Percentiles rank a stretch among this genome's conserved stretches.
phyloP scores from a whole-genome alignment of 2,113 vertebrate genomes.

The Chloropsis cyanopogon region DNA sequence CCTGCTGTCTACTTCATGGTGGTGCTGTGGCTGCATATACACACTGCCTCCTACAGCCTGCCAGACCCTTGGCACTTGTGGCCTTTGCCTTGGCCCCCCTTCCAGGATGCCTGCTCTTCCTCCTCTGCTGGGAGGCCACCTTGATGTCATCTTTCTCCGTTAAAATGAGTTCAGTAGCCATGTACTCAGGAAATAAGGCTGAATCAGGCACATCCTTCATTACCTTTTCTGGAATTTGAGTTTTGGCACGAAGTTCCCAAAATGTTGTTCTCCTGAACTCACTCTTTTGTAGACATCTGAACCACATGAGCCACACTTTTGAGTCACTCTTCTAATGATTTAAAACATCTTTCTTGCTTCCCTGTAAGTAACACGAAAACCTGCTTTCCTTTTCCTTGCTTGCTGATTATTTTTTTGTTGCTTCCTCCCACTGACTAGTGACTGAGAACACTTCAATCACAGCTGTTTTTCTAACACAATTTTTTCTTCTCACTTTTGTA shows the following conservation, averaged over 20 bases:
- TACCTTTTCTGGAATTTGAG: neutral
- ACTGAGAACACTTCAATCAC: neutral
- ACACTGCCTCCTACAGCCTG: accelerated
- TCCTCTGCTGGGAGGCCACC: neutral
- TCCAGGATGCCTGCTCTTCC: neutral
- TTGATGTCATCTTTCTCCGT: neutral
- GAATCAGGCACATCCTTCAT: neutral
- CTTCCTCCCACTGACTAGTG: neutral
- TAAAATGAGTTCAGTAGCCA: neutral
- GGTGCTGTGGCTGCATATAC: neutral
- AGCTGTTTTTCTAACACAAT: neutral
- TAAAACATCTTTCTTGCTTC: neutral
- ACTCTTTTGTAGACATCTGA: neutral
- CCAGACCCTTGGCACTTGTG: neutral
- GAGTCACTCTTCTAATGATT: neutral
- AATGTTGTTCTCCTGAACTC: neutral
- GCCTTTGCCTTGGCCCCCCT: neutral
- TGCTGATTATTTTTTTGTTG: neutral
- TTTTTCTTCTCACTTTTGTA: neutral
- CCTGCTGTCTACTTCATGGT: neutral
- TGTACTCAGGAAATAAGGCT: neutral
- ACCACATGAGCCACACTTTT: neutral
- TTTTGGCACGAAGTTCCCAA: neutral
- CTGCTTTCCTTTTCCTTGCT: neutral
- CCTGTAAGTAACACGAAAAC: neutral